Conservation (phyloP, 2,113 vertebrate species). For the Andinoacara biseriatus region DNA sequence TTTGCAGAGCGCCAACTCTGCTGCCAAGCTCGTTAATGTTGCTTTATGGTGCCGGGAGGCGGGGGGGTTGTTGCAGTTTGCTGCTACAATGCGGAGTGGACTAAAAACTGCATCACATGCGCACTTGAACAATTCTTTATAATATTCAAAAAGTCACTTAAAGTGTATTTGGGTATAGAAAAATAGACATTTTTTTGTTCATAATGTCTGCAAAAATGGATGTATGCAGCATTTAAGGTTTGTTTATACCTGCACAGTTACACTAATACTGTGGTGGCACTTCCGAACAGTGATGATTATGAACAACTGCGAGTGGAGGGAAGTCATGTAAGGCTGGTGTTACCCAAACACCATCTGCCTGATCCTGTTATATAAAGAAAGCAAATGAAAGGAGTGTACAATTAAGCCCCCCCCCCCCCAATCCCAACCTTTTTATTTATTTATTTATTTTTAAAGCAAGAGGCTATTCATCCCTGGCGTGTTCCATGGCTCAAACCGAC, state of each 20-base stretch:
- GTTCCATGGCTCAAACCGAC: conserved; percentile 12
- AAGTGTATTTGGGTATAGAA: neutral
- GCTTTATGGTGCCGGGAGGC: conserved; percentile 50
- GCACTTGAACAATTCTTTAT: neutral
- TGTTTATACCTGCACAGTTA: conserved; percentile 19
- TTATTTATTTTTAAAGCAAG: neutral
- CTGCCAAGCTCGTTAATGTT: conserved; percentile 58
- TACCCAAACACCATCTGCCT: conserved; percentile 74
- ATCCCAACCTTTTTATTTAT: neutral
- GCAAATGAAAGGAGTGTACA: conserved; percentile 47
- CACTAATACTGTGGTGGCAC: conserved; percentile 12
- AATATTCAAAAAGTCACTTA: neutral
- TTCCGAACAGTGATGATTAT: conserved; percentile 17
- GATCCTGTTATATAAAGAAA: conserved; percentile 77
- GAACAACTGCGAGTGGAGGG: conserved; percentile 25
- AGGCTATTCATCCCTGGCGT: conserved; percentile 4
- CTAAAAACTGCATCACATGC: conserved; percentile 8
- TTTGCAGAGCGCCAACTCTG: conserved; percentile 47
- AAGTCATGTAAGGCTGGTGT: conserved; percentile 70
- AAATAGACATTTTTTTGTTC: neutral
- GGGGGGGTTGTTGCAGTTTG: conserved; percentile 40
- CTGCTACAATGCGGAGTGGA: conserved; percentile 16
- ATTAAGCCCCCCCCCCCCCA: conserved; percentile 51
- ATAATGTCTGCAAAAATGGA: neutral
- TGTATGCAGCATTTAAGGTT: neutral